Base-by-base conservation (phyloP, 2,888 invertebrate genomes). In the Drosophila niveifrons region DNA sequence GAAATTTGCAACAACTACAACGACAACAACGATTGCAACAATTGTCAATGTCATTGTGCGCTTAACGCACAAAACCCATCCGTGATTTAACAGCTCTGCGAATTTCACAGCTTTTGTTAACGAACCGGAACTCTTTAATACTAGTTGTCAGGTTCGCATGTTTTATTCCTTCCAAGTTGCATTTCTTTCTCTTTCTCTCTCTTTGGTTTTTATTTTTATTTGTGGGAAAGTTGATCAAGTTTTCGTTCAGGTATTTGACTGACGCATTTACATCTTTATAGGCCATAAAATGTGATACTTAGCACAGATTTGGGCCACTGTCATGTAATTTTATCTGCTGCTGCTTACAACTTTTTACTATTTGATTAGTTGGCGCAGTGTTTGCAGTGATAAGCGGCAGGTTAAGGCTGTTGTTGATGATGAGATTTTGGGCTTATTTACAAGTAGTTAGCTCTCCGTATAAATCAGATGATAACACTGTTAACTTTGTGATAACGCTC, bases 11-110 rank as follows among this genome's bases (percentile, higher is more conserved):
- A 64, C 59, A 80, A 80, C 34, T 43, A 39, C 31, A 39, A 39
- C 7, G 6, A 13, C 39, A 39, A 39, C 15, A 13, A 41, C 39
- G 15, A 41, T 41, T 41, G 63, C 50, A 63, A 67, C 67, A 71
- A 68, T 70, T 66, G 75, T 69, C 67, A 80, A 73, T 78, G 70
- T 59, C 56, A 81, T 82, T 80, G 73, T 73, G 31, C 44, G 64
- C 41, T 62, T 61, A 57, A 62, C 69, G 46, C 66, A 58, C 23
- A 34, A 34, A 46, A 56, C 31, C 28, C 65, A 51, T 50, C 46
- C 43, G 29, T 47, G 31, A 31, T 58, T 68, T 57, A 52, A 59
- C 63, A 64, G 51, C 64, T 46, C 15, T 55, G 74, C 68, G 69
- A 73, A 73, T 65, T 62, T 65, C 46, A 57, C 57, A 56, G 59